Conservation (phyloP, 2,113 vertebrate species). For the Lycaon pictus region DNA sequence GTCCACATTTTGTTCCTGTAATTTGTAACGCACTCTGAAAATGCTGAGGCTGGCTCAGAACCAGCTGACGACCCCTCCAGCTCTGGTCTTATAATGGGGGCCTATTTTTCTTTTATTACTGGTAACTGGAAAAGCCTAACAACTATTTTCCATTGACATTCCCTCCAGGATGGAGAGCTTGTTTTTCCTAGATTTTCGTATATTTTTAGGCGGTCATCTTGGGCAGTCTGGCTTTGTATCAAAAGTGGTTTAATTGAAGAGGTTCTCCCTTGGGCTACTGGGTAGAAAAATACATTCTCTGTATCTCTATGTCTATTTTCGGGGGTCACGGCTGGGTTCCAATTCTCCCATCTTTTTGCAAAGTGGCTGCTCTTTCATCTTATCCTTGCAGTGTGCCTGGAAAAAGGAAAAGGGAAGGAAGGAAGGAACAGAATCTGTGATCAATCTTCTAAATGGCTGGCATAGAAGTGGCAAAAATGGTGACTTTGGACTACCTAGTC, state of each 20-base stretch:
- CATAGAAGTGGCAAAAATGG: neutral
- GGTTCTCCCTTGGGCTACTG: slow-evolving; percentile 72
- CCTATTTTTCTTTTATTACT: slow-evolving; percentile 79
- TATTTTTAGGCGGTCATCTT: slow-evolving; percentile 80
- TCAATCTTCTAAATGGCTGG: neutral
- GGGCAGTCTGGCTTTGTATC: slow-evolving; percentile 80
- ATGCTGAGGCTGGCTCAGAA: slow-evolving; percentile 62
- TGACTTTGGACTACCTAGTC: neutral
- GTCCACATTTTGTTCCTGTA: slow-evolving; percentile 78
- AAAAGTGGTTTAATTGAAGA: slow-evolving; percentile 83
- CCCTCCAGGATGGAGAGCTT: slow-evolving; percentile 73
- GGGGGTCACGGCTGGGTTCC: slow-evolving; percentile 55
- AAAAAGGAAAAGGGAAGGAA: slow-evolving; percentile 48
- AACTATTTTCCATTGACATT: slow-evolving; percentile 79
- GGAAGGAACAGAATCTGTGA: slow-evolving; percentile 58
- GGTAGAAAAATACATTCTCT: slow-evolving; percentile 79
- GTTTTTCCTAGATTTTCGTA: slow-evolving; percentile 76
- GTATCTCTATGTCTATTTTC: slow-evolving; percentile 60
- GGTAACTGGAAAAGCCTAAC: slow-evolving; percentile 77
- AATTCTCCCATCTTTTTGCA: slow-evolving; percentile 62
- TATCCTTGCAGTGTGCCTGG: neutral
- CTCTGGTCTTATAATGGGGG: slow-evolving; percentile 68
- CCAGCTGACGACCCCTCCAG: slow-evolving; percentile 69
- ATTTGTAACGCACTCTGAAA: slow-evolving; percentile 74
- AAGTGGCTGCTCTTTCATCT: slow-evolving; percentile 48